These are phyloP conservation scores for Sorex araneus DNA, from an alignment of 2,113 vertebrate species.

Conservation along the genomic window DNA sequence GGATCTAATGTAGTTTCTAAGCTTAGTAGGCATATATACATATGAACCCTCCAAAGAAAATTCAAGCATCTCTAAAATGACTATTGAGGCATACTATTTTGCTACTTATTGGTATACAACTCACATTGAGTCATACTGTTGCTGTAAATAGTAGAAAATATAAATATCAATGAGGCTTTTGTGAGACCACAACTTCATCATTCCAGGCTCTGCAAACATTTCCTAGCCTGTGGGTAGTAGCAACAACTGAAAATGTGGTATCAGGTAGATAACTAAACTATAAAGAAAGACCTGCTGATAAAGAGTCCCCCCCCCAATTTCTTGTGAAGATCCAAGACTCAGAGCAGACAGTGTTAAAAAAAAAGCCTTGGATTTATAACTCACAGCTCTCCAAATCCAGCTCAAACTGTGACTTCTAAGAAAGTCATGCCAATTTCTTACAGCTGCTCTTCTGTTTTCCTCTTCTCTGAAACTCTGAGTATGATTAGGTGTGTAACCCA, in stretches of 20 bases:
- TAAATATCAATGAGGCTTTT: neutral
- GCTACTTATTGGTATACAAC: neutral
- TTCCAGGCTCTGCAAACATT: neutral
- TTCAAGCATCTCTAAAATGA: constrained; percentile 20
- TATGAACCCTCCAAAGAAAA: neutral
- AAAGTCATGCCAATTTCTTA: neutral
- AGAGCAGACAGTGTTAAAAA: no score
- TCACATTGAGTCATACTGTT: neutral
- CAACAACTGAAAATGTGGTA: neutral
- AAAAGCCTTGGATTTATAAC: neutral
- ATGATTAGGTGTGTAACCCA: no score
- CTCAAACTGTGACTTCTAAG: neutral
- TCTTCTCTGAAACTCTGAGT: neutral
- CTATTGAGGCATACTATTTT: neutral
- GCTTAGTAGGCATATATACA: neutral
- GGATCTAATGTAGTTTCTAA: constrained; percentile 1
- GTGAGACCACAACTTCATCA: neutral
- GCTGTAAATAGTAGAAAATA: neutral
- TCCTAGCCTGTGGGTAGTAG: neutral
- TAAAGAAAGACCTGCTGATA: neutral
- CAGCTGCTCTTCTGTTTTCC: neutral
- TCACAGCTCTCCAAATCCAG: neutral
- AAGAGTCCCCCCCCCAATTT: neutral
- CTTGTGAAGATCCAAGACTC: no score
- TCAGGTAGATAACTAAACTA: neutral